phyloP scores from a whole-genome alignment of 2,888 invertebrate species.

The Cartodere bifasciata region DNA sequence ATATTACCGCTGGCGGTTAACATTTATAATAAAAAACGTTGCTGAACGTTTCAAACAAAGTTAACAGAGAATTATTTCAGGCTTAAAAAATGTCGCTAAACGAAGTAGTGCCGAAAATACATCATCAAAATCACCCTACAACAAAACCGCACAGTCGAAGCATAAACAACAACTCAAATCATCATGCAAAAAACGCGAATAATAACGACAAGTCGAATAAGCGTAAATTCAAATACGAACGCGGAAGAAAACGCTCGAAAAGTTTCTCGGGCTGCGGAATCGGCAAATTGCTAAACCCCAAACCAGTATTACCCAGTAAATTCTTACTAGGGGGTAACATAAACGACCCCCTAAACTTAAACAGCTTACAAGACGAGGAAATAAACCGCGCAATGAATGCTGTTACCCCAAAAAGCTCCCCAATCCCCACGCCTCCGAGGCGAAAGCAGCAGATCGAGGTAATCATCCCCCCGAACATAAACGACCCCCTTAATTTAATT shows the following conservation, averaged over 20 bases:
- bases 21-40: too few relatives aligned
- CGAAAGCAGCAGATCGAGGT: constrained; percentile 72
- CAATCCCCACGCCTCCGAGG: constrained; percentile 70
- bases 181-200: constrained; percentile 3
- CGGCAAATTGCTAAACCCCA: constrained; percentile 40
- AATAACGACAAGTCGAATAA: constrained; percentile 14
- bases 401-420: constrained; percentile 87
- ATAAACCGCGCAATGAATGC: constrained; percentile 70
- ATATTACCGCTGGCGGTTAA: too few relatives aligned
- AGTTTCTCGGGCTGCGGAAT: constrained; percentile 44
- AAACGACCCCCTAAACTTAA: constrained; percentile 86
- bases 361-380: constrained; percentile 76
- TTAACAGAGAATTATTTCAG: too few relatives aligned
- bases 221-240: constrained; percentile 31
- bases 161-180: too few relatives aligned
- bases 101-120: too few relatives aligned
- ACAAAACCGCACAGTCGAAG: too few relatives aligned
- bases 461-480: constrained; percentile 83
- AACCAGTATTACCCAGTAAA: constrained; percentile 79
- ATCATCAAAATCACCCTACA: too few relatives aligned
- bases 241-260: constrained; percentile 53
- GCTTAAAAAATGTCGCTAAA: too few relatives aligned
- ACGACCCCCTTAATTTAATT: constrained; percentile 81
- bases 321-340: constrained; percentile 92
- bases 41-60: too few relatives aligned